Conservation (phyloP, 2,797 vertebrate genomes). For the Gobionotothen gibberifrons region DNA sequence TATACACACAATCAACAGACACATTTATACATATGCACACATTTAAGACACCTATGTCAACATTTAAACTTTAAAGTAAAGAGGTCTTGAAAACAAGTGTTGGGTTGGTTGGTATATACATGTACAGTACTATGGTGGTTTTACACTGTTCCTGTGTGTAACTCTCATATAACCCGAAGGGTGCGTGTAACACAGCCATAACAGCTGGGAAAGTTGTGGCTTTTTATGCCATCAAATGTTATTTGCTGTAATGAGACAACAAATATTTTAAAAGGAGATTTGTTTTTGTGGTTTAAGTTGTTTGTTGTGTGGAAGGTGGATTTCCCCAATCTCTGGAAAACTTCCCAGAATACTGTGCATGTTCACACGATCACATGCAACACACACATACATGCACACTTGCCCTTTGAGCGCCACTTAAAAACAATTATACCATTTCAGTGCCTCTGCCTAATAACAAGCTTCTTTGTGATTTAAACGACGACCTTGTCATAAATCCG, state of each 20-base stretch:
- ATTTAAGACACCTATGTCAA: not conserved
- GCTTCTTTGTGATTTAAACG: slow-evolving; percentile 66
- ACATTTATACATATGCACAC: too few species aligned
- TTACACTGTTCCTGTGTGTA: slow-evolving; percentile 27
- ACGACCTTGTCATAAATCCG: slow-evolving; percentile 56
- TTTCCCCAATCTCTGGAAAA: slow-evolving; percentile 72
- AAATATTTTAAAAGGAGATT: slow-evolving; percentile 57
- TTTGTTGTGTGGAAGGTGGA: slow-evolving; percentile 73
- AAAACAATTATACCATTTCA: slow-evolving; percentile 75
- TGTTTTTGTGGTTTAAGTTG: slow-evolving; percentile 70
- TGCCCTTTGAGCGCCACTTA: slow-evolving; percentile 62
- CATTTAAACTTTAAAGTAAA: not conserved
- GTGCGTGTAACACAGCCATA: slow-evolving; percentile 56
- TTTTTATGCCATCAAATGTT: slow-evolving; percentile 58
- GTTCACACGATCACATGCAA: slow-evolving; percentile 63
- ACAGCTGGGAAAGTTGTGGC: slow-evolving; percentile 62
- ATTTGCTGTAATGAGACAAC: slow-evolving; percentile 67
- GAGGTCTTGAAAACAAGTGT: not conserved
- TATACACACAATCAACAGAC: too few species aligned
- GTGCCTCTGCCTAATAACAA: slow-evolving; percentile 73
- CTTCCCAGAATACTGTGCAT: slow-evolving; percentile 67
- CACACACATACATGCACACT: slow-evolving; percentile 26
- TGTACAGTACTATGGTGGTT: not conserved
- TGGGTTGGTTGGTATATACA: not conserved
- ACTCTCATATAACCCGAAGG: slow-evolving; percentile 36